These are phyloP conservation scores for Triplophysa rosa DNA, from an alignment of 2,113 vertebrate genomes.

Conservation along the genomic window DNA sequence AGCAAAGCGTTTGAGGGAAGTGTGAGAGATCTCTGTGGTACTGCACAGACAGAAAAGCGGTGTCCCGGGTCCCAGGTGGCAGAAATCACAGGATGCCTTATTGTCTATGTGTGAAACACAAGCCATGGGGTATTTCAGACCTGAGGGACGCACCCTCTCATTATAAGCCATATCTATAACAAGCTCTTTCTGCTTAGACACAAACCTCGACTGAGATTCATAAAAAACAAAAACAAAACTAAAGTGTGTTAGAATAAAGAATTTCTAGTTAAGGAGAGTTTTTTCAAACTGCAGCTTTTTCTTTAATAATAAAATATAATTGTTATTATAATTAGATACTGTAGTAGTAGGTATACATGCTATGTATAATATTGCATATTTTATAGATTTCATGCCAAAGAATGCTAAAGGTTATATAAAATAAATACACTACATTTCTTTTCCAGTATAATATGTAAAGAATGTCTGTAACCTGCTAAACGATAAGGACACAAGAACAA, in stretches of 20 bases:
- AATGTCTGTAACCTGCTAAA: conserved; percentile 6
- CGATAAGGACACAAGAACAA: background rate
- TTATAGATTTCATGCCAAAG: background rate
- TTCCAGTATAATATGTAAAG: too few relatives aligned
- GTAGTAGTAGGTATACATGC: background rate
- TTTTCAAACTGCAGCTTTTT: background rate
- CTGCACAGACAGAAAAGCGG: conserved; percentile 46
- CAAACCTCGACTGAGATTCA: background rate
- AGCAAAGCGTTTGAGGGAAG: conserved; percentile 22
- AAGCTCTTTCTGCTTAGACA: background rate
- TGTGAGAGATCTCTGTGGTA: conserved; percentile 42
- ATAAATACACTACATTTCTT: background rate
- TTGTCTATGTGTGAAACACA: conserved; percentile 64
- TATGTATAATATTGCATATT: too few relatives aligned
- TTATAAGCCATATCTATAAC: conserved; percentile 39
- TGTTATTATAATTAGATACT: too few relatives aligned
- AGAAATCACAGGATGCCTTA: conserved; percentile 59
- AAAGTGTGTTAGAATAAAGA: background rate
- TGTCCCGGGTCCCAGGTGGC: conserved; percentile 54
- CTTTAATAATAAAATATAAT: background rate
- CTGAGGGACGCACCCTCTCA: conserved; percentile 52
- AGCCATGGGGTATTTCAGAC: conserved; percentile 58
- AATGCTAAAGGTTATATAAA: background rate
- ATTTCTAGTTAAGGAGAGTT: background rate
- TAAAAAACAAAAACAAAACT: background rate